Conservation (phyloP, 1,140 invertebrate genomes). For the Apis cerana region DNA sequence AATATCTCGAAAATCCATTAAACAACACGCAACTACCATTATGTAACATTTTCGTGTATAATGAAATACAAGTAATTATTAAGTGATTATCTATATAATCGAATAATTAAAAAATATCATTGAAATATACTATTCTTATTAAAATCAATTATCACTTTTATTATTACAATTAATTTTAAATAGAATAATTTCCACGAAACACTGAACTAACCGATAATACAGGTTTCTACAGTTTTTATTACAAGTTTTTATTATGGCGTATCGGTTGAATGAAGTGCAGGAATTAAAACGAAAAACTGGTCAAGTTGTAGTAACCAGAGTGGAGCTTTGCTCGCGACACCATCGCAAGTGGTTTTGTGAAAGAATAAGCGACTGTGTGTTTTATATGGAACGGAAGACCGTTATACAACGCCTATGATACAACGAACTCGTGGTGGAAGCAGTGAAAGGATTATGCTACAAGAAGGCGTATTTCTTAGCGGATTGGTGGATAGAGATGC, state of each 20-base stretch:
- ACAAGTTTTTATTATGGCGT: not conserved
- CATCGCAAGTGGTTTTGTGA: constrained; percentile 32
- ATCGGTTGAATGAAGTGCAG: not conserved
- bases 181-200: too few species aligned
- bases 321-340: constrained; percentile 18
- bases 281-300: not conserved
- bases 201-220: too few species aligned
- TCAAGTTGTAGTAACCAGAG: constrained; percentile 20
- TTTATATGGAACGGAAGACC: constrained; percentile 22
- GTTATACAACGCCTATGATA: constrained; percentile 37
- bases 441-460: constrained; percentile 22
- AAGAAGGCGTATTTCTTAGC: constrained; percentile 19
- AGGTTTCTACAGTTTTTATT: too few species aligned
- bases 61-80: too few species aligned
- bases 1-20: not conserved
- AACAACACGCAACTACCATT: not conserved
- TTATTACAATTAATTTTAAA: too few species aligned
- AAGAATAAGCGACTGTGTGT: constrained; percentile 28
- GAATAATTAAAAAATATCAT: too few species aligned
- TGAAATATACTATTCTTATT: too few species aligned
- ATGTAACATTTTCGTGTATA: not conserved
- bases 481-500: constrained; percentile 6
- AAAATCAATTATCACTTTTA: too few species aligned
- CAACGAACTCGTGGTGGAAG: not conserved
- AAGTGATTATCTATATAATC: too few species aligned